phyloP scores from a whole-genome alignment of 2,888 invertebrate species.

The Lypha dubia region DNA sequence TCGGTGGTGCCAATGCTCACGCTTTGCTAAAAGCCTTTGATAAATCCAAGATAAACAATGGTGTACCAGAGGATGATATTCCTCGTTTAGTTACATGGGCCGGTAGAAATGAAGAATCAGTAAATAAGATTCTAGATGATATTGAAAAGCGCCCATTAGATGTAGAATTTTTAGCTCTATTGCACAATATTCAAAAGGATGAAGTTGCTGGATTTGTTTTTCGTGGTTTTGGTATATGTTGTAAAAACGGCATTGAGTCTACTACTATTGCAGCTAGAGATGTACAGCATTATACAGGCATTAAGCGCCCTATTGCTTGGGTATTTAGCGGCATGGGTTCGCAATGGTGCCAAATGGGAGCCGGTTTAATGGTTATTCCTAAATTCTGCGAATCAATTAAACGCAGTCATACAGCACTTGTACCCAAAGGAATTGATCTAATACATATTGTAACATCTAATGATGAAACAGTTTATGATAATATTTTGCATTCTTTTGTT shows the following conservation, averaged over 20 bases:
- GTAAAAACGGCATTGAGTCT: constrained; percentile 76
- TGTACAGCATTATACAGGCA: constrained; percentile 86
- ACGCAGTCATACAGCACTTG: constrained; percentile 85
- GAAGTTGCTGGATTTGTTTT: constrained; percentile 88
- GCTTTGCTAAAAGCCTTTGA: constrained; percentile 77
- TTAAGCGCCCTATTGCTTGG: constrained; percentile 90
- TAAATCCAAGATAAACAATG: constrained; percentile 84
- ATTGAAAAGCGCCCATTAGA: constrained; percentile 86
- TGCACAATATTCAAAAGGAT: constrained; percentile 86
- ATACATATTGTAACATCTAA: constrained; percentile 86
- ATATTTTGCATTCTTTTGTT: constrained; percentile 88
- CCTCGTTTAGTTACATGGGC: constrained; percentile 90
- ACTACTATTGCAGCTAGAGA: constrained; percentile 83
- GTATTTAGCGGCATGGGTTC: constrained; percentile 96
- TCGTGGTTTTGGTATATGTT: constrained; percentile 88
- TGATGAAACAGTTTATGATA: constrained; percentile 86
- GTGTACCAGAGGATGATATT: constrained; percentile 86
- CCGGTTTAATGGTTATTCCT: constrained; percentile 88
- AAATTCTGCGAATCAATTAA: constrained; percentile 88
- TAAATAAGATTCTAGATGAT: constrained; percentile 87
- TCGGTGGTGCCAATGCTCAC: constrained; percentile 93
- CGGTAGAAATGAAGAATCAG: constrained; percentile 91
- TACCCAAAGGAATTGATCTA: constrained; percentile 86
- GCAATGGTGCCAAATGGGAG: constrained; percentile 93
- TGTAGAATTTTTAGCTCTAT: constrained; percentile 85